Evolutionary conservation across 2,888 invertebrate genomes (phyloP).

Genomic region (Clivina fossor): DNA sequence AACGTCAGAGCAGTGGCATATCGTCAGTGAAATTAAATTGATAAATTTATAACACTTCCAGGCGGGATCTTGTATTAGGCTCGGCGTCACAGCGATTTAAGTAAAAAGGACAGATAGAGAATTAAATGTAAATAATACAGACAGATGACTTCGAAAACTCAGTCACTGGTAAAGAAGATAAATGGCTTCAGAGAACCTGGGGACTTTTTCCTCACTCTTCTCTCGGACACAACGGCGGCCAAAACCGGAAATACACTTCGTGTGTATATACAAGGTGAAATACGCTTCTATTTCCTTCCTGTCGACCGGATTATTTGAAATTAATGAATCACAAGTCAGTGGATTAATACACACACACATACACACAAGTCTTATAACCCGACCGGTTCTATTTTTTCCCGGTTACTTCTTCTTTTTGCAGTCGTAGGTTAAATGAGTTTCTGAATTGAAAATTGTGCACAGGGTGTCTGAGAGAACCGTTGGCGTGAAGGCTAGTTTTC

Average conservation of each 20-base stretch:
- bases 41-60: constrained; percentile 22
- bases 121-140: constrained; percentile 35
- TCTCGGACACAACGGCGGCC: neutral
- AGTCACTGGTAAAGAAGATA: constrained; percentile 34
- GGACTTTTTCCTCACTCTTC: neutral
- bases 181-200: constrained; percentile 17
- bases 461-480: constrained; percentile 23
- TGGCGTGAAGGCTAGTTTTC: constrained; percentile 27
- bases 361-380: neutral
- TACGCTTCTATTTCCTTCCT: constrained; percentile 24
- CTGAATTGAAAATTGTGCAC: constrained; percentile 16
- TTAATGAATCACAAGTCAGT: constrained; percentile 30
- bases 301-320: constrained; percentile 25
- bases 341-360: constrained; percentile 25
- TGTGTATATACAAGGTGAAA: constrained; percentile 20
- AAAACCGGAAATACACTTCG: constrained; percentile 1
- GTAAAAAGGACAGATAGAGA: constrained; percentile 33
- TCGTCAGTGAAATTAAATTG: constrained; percentile 10
- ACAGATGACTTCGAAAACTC: constrained; percentile 33
- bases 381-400: neutral
- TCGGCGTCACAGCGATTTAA: constrained; percentile 17
- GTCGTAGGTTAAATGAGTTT: constrained; percentile 27
- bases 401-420: constrained; percentile 13
- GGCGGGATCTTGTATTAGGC: constrained; percentile 18
- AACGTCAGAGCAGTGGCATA: constrained; percentile 1